Base-by-base conservation (phyloP, 92 coral and sea anemone species). In the Epizoanthus fatuus region DNA sequence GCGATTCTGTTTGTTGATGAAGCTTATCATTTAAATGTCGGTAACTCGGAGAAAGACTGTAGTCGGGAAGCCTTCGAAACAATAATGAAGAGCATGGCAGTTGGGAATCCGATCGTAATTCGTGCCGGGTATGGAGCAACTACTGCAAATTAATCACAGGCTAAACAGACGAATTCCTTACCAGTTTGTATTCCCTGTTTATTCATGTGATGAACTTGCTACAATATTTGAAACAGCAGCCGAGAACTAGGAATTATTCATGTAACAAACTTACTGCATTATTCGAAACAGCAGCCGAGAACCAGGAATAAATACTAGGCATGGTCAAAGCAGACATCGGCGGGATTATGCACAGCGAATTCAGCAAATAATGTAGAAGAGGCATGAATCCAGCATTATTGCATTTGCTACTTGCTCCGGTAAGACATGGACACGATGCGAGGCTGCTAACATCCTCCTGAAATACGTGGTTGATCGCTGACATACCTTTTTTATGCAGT, bases 1-100 rank as follows among this genome's bases (percentile, higher is more conserved):
- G 66, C 65, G 32, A 75, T 75, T 54, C 52, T 75, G 7, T 56
- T 75, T 37, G 80, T 75, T 0, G n/a, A n/a, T n/a, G n/a, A 75
- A 16, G 80, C 80, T 10, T 55, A 74, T 16, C 38, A 65, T 17
- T 63, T 55, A 2, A 25, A 74, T 9, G 64, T 53, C 0, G 12
- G 57, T 22, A 10, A 44, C 0, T 55, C 65, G 0, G 57, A 20
- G 64, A 15, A 45, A 22, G 54, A 75, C 7, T 74, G 53, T 35
- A 65, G 65, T 7, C 35, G 38, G 17, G 80, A 29, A 4, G 64
- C 80, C 4, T 8, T 74, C 2, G 64, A 74, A 25, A 54, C 65
- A 4, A 74, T 74, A 1, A 74, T 54, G 80, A 63, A 74, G 12
- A 29, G 25, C n/a, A 74, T 29, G 80, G 51, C 35, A 25, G 63